Evolutionary conservation across 2,888 invertebrate genomes (phyloP).

Genomic region (Ornithoptera priamus): DNA sequence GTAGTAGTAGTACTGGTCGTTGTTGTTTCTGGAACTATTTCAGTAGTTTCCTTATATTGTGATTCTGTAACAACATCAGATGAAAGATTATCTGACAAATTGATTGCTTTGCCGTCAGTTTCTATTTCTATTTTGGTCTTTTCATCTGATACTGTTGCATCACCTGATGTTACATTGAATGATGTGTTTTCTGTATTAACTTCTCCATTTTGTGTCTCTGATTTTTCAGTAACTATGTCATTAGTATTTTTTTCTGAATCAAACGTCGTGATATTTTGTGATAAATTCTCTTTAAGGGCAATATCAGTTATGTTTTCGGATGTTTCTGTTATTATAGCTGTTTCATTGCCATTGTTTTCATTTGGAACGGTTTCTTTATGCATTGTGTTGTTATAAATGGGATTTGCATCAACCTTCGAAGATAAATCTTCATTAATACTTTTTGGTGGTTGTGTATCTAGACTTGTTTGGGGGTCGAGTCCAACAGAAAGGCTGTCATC

Average conservation of each 20-base stretch:
- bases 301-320: constrained; percentile 13
- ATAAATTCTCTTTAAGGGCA: constrained; percentile 52
- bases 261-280: constrained; percentile 36
- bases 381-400: not conserved
- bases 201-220: constrained; percentile 33
- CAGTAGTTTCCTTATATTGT: constrained; percentile 10
- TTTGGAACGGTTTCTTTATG: not conserved
- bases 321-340: not conserved
- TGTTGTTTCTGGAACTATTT: constrained; percentile 47
- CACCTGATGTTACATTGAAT: not conserved
- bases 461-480: not conserved
- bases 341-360: not conserved
- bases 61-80: constrained; percentile 14
- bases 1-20: constrained; percentile 55
- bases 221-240: constrained; percentile 47
- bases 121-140: constrained; percentile 48
- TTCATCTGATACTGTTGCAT: constrained; percentile 27
- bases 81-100: constrained; percentile 49
- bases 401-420: not conserved
- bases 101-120: constrained; percentile 47
- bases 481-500: not conserved
- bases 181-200: constrained; percentile 26
- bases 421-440: not conserved
- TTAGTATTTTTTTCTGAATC: constrained; percentile 31
- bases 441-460: not conserved